Evolutionary conservation across 2,797 vertebrate species (phyloP), one percentile per base, ranked within the genome.

Genomic region (Rhyacichthys aspro): DNA sequence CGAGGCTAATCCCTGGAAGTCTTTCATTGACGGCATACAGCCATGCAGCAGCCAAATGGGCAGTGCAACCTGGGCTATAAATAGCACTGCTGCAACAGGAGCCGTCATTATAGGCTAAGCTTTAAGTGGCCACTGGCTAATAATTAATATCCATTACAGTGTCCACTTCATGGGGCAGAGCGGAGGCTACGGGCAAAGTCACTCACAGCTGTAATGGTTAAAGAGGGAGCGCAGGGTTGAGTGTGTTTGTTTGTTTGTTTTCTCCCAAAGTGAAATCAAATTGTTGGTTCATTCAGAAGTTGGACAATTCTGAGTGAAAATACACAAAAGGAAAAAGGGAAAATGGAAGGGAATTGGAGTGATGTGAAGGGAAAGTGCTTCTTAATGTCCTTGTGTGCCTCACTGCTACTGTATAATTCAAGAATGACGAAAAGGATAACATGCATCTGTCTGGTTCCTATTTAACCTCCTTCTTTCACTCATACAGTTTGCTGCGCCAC

Each of bases 71-170:
- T 32, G 69, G 12, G 55, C 83, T 91, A 91, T 81, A 89, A 91
- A 91, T 91, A 92, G 85, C 75, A 63, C 1, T 0, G 52, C 78
- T 82, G 86, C 84, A 88, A 87, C 86, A 88, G 72, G 86, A 89
- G 78, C 81, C 62, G 45, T 83, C 79, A 72, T 78, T 84, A 82
- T 43, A 72, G 74, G 77, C 82, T 70, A 52, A 46, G 78, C 52
- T 72, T 88, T 83, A 84, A 87, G 86, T 85, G 81, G 75, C 79
- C 86, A 66, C 85, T 83, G 71, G 86, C 86, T 89, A 88, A 93
- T 92, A 89, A 92, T 91, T 91, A 89, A 91, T 88, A 85, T 82
- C 83, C 70, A 85, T 87, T 89, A 82, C 78, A 66, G 62, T 67
- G 85, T 67, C 74, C 74, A 82, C 83, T 83, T 75, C 44, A 79